Percentiles rank a stretch among this genome's conserved stretches.
Evolutionary conservation across 2,888 invertebrate genomes (phyloP).

Genomic region (Ochlodes sylvanus): DNA sequence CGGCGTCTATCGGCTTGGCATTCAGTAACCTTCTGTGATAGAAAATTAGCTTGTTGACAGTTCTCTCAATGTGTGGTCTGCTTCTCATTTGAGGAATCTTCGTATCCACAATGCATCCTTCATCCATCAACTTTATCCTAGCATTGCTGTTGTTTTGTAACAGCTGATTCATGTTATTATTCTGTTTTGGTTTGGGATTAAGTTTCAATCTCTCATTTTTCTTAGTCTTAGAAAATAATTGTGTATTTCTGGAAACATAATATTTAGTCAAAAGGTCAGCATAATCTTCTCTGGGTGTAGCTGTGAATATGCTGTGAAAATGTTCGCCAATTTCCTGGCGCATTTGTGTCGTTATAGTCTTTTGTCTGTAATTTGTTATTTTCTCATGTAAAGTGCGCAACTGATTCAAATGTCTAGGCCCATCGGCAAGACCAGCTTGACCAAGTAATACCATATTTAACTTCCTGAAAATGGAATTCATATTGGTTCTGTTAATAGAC

Average conservation of each 20-base stretch:
- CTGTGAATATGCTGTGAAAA: conserved; percentile 80
- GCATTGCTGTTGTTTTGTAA: conserved; percentile 1
- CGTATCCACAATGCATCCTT: background rate
- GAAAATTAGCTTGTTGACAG: conserved; percentile 54
- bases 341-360: conserved; percentile 63
- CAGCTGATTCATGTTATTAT: conserved; percentile 14
- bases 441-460: conserved; percentile 86
- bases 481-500: conserved; percentile 62
- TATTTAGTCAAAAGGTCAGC: conserved; percentile 64
- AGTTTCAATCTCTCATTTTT: conserved; percentile 52
- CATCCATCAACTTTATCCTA: background rate
- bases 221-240: conserved; percentile 48
- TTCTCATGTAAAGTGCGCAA: conserved; percentile 65
- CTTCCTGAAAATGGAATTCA: conserved; percentile 74
- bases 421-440: conserved; percentile 84
- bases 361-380: conserved; percentile 60
- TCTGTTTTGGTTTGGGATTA: conserved; percentile 48
- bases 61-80: conserved; percentile 16
- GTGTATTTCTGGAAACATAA: conserved; percentile 48
- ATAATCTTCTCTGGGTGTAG: conserved; percentile 71
- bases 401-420: conserved; percentile 72
- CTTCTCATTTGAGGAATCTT: conserved; percentile 5
- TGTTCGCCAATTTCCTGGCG: conserved; percentile 81
- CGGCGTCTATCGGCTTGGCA: conserved; percentile 51
- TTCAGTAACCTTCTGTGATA: conserved; percentile 55